These are phyloP conservation scores for Pentalonia nigronervosa DNA, from an alignment of 1,140 invertebrate species.

Conservation along the genomic window DNA sequence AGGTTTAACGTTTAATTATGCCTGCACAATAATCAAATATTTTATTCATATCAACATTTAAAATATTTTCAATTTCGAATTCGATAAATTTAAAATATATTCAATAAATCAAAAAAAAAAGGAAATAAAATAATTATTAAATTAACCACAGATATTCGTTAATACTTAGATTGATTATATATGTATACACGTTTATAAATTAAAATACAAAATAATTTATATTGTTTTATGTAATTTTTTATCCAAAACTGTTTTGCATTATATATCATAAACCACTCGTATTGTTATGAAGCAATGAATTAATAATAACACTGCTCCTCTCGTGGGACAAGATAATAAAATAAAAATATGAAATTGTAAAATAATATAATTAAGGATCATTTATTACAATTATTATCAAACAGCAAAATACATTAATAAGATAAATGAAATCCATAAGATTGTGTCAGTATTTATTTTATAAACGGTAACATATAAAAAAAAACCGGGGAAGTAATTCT, in stretches of 20 bases:
- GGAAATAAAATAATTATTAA: background rate
- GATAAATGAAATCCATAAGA: background rate
- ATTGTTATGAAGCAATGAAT: conserved; percentile 13
- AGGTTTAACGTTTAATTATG: background rate
- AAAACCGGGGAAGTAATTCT: background rate
- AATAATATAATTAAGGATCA: conserved; percentile 17
- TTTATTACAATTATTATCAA: conserved; percentile 27
- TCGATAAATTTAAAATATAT: background rate
- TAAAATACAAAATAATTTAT: conserved; percentile 36
- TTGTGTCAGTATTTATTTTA: background rate
- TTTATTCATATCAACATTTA: background rate
- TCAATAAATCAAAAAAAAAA: background rate
- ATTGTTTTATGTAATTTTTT: conserved; percentile 18
- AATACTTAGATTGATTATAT: background rate
- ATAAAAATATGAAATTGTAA: background rate
- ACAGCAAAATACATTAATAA: background rate
- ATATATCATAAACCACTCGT: conserved; percentile 2
- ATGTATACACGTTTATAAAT: background rate
- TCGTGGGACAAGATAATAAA: conserved; percentile 10
- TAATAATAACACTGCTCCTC: background rate
- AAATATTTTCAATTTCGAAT: background rate
- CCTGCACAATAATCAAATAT: too few species aligned
- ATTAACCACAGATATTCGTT: background rate
- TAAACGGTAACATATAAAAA: background rate
- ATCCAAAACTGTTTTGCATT: background rate